Evolutionary conservation across 2,113 vertebrate genomes (phyloP).

Genomic region (Girardinichthys multiradiatus): DNA sequence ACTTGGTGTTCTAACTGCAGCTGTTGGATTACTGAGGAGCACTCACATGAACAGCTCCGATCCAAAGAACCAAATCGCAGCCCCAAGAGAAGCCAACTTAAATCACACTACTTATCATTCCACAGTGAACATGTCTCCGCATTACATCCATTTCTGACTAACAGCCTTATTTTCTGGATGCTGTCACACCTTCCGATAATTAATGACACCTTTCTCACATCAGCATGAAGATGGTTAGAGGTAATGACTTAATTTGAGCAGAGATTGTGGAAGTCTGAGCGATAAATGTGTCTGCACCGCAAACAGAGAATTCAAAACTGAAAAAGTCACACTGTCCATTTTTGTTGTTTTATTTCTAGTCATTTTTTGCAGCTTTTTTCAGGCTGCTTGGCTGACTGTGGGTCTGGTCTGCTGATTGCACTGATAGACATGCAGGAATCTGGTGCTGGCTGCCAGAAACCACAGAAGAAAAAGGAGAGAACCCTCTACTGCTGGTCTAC

Average conservation of each 20-base stretch:
- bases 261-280: slow-evolving; percentile 11
- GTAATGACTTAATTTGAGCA: slow-evolving; percentile 63
- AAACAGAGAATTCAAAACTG: background rate
- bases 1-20: slow-evolving; percentile 17
- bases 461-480: slow-evolving; percentile 75
- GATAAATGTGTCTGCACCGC: too few species aligned
- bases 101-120: slow-evolving; percentile 66
- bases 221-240: slow-evolving; percentile 16
- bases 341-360: background rate
- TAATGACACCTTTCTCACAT: slow-evolving; percentile 26
- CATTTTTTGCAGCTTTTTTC: slow-evolving; percentile 66
- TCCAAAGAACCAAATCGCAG: slow-evolving; percentile 21
- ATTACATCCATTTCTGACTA: slow-evolving; percentile 39
- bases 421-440: slow-evolving; percentile 87
- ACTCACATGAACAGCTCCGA: slow-evolving; percentile 51
- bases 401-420: slow-evolving; percentile 85
- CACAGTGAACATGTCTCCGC: slow-evolving; percentile 18
- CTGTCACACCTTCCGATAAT: slow-evolving; percentile 40
- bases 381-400: slow-evolving; percentile 75
- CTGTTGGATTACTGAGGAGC: slow-evolving; percentile 20
- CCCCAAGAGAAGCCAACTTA: slow-evolving; percentile 63
- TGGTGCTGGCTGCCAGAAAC: slow-evolving; percentile 81
- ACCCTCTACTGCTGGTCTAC: slow-evolving; percentile 76
- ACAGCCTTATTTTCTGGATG: slow-evolving; percentile 56
- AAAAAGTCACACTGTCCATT: slow-evolving; percentile 68